These are phyloP conservation scores for Helleia helle DNA, from an alignment of 2,888 invertebrate genomes.

Conservation along the genomic window DNA sequence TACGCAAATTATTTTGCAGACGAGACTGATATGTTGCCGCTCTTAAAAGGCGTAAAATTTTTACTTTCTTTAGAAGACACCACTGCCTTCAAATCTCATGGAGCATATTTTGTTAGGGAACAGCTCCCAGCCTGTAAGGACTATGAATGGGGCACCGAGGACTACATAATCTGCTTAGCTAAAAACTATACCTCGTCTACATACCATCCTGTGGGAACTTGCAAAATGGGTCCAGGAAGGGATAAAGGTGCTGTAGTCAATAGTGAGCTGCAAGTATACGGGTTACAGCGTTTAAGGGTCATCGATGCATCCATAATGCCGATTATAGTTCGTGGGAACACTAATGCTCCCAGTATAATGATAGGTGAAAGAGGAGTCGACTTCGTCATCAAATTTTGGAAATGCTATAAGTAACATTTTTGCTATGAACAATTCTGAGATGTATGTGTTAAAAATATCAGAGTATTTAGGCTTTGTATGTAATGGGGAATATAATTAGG, in stretches of 20 bases:
- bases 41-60: conserved; percentile 75
- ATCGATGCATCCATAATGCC: conserved; percentile 90
- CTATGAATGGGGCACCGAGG: conserved; percentile 73
- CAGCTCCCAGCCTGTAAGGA: conserved; percentile 73
- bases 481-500: too few relatives aligned
- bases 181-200: conserved; percentile 70
- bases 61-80: conserved; percentile 72
- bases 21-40: conserved; percentile 70
- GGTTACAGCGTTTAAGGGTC: conserved; percentile 74
- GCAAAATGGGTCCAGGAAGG: conserved; percentile 67
- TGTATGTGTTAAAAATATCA: too few relatives aligned
- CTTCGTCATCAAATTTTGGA: conserved; percentile 39
- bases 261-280: conserved; percentile 77
- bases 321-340: conserved; percentile 82
- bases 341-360: conserved; percentile 77
- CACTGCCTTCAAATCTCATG: conserved; percentile 66
- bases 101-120: conserved; percentile 65
- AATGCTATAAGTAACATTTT: too few relatives aligned
- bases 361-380: conserved; percentile 30
- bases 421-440: too few relatives aligned
- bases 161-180: conserved; percentile 78
- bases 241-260: conserved; percentile 79
- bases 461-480: too few relatives aligned
- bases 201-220: conserved; percentile 56
- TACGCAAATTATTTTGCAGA: conserved; percentile 77